Conservation (phyloP, 2,888 invertebrate genomes). For the Orthosia gracilis region DNA sequence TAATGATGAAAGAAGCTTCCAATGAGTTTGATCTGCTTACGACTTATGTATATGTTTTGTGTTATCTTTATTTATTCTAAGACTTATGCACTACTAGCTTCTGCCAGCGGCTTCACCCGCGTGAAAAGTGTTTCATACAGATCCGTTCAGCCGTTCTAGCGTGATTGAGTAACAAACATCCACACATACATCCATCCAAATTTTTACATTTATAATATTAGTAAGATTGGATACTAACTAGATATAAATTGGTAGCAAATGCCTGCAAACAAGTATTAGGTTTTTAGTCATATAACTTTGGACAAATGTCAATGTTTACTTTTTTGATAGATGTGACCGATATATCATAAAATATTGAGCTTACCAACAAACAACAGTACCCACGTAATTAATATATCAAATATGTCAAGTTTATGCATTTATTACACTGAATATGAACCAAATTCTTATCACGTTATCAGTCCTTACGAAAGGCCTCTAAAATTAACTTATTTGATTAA, state of each 20-base stretch:
- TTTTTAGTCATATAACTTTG: neutral
- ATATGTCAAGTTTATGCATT: neutral
- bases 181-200: too few relatives aligned
- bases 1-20: slow-evolving; percentile 75
- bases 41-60: slow-evolving; percentile 21
- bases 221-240: too few relatives aligned
- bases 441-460: slow-evolving; percentile 41
- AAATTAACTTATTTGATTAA: too few relatives aligned
- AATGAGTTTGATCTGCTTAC: slow-evolving; percentile 56
- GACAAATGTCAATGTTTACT: neutral
- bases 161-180: too few relatives aligned
- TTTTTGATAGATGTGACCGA: neutral
- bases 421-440: neutral
- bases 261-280: too few relatives aligned
- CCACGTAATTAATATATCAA: neutral
- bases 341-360: neutral
- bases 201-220: too few relatives aligned
- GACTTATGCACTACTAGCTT: neutral
- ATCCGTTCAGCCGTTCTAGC: too few relatives aligned
- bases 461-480: slow-evolving; percentile 35
- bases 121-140: too few relatives aligned
- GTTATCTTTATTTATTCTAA: neutral
- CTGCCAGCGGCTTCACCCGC: too few relatives aligned
- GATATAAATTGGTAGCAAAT: too few relatives aligned
- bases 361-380: neutral